Evolutionary conservation across 2,797 vertebrate species (phyloP).

Genomic region (Anolis apletophallus): DNA sequence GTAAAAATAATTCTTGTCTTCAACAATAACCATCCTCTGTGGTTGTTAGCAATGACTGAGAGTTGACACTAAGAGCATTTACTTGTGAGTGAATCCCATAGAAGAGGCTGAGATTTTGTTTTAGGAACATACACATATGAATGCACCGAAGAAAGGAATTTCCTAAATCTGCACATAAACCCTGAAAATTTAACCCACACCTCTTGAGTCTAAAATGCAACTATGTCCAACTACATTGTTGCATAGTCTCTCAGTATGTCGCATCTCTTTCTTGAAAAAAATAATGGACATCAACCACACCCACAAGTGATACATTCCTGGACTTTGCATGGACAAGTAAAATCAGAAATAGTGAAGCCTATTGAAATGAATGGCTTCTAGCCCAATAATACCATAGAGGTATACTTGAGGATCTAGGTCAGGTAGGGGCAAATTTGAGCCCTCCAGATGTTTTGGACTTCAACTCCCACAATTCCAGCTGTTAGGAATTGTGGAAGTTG

Average conservation of each 20-base stretch:
- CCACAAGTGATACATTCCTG: too few relatives aligned
- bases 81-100: not conserved
- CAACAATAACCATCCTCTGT: too few relatives aligned
- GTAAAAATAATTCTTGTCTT: too few relatives aligned
- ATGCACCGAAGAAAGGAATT: not conserved
- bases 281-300: not conserved
- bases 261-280: not conserved
- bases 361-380: too few relatives aligned
- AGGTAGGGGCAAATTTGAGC: too few relatives aligned
- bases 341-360: too few relatives aligned
- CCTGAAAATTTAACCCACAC: not conserved
- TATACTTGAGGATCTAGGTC: too few relatives aligned
- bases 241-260: not conserved
- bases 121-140: not conserved
- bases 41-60: not conserved
- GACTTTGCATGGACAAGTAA: too few relatives aligned
- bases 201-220: not conserved
- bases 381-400: too few relatives aligned
- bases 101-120: not conserved
- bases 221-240: not conserved
- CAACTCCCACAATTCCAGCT: too few relatives aligned
- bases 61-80: not conserved
- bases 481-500: too few relatives aligned
- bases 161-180: not conserved
- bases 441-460: too few relatives aligned